phyloP scores from a whole-genome alignment of 2,113 vertebrate genomes.

The Lota lota region DNA sequence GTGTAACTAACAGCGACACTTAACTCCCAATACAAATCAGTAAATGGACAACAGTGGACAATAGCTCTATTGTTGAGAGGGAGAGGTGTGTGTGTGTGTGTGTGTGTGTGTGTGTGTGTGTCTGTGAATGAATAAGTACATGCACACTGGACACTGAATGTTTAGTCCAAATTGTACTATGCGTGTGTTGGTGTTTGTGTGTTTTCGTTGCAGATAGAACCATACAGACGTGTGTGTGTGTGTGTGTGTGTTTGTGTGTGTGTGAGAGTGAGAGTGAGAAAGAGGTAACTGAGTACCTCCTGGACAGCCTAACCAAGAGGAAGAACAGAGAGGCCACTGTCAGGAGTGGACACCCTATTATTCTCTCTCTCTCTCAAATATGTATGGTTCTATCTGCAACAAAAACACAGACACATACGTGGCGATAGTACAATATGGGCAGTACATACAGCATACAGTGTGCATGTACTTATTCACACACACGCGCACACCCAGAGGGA shows the following conservation, averaged over 20 bases:
- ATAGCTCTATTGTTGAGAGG: slow-evolving; percentile 49
- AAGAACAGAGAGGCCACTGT: slow-evolving; percentile 60
- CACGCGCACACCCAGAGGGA: slow-evolving; percentile 38
- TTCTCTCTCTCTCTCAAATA: background rate
- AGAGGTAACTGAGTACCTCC: slow-evolving; percentile 45
- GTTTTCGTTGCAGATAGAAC: too few relatives aligned
- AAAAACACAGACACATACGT: slow-evolving; percentile 10
- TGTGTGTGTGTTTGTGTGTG: background rate
- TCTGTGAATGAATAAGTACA: background rate
- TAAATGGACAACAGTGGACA: slow-evolving; percentile 56
- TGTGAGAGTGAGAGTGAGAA: slow-evolving; percentile 16
- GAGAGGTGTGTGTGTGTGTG: background rate
- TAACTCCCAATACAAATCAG: slow-evolving; percentile 46
- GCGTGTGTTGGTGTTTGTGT: too few relatives aligned
- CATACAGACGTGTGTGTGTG: too few relatives aligned
- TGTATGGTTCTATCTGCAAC: background rate
- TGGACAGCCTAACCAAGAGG: slow-evolving; percentile 28
- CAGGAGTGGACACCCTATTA: slow-evolving; percentile 18
- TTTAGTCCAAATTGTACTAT: background rate
- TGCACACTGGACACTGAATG: slow-evolving; percentile 3
- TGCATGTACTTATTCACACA: slow-evolving; percentile 11
- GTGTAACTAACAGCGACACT: slow-evolving; percentile 26
- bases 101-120: background rate
- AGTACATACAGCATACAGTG: background rate
- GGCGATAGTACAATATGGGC: slow-evolving; percentile 14